Conservation (phyloP, 2,888 invertebrate species). For the Nomada flava region DNA sequence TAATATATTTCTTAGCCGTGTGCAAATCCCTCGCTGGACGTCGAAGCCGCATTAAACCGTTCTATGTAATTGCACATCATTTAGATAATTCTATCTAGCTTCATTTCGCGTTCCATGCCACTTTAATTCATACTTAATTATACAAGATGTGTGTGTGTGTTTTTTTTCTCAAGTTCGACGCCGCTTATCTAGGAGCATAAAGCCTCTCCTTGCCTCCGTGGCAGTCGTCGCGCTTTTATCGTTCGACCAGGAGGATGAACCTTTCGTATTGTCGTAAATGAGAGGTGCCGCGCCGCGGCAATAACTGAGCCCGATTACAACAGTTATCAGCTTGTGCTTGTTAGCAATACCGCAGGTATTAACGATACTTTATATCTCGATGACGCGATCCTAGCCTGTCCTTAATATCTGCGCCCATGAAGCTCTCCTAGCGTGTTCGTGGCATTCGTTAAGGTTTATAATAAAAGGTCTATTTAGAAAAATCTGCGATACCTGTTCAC, state of each 20-base stretch:
- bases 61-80: conserved; percentile 34
- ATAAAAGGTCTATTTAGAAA: not conserved
- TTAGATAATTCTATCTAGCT: not conserved
- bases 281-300: conserved; percentile 19
- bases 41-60: not conserved
- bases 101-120: conserved; percentile 14
- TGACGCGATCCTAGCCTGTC: conserved; percentile 18
- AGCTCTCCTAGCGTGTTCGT: not conserved
- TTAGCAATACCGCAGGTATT: conserved; percentile 33
- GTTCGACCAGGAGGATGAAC: conserved; percentile 15
- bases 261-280: conserved; percentile 37
- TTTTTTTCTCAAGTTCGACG: no score
- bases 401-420: conserved; percentile 28
- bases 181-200: conserved; percentile 21
- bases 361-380: conserved; percentile 41
- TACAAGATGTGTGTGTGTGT: not conserved
- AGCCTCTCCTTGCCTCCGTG: not conserved
- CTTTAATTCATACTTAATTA: conserved; percentile 35
- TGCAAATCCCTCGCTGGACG: not conserved
- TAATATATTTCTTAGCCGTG: not conserved
- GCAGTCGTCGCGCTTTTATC: conserved; percentile 28
- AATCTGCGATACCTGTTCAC: not conserved
- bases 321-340: conserved; percentile 38
- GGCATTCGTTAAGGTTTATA: conserved; percentile 14
- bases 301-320: conserved; percentile 35